phyloP scores from a whole-genome alignment of 2,113 vertebrate genomes.

The Notarius lentiginosus region DNA sequence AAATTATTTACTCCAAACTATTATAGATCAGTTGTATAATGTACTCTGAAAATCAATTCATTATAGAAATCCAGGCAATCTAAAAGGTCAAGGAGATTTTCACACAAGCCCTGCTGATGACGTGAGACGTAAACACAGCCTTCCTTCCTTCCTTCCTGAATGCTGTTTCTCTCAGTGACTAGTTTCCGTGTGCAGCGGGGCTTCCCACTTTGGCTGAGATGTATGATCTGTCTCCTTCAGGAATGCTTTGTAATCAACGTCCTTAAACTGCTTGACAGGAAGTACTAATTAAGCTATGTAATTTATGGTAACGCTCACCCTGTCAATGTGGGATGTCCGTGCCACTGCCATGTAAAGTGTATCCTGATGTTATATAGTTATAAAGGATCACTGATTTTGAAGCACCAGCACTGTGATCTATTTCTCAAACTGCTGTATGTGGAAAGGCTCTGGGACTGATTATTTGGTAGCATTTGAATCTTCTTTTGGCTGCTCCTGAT shows the following conservation, averaged over 20 bases:
- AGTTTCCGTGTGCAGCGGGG: neutral
- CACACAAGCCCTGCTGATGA: neutral
- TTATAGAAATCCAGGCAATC: neutral
- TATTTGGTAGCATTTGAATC: neutral
- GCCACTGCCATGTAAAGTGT: neutral
- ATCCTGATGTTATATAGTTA: neutral
- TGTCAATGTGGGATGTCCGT: neutral
- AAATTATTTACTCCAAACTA: neutral
- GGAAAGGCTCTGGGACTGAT: neutral
- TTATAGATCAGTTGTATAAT: neutral
- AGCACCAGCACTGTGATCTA: neutral
- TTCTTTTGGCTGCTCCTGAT: too few species aligned
- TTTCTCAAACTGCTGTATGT: neutral
- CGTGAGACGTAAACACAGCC: slow-evolving; percentile 12
- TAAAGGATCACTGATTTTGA: neutral
- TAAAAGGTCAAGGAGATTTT: slow-evolving; percentile 5
- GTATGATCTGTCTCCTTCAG: slow-evolving; percentile 1
- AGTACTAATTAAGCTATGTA: neutral
- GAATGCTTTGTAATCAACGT: slow-evolving; percentile 7
- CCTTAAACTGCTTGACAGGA: slow-evolving; percentile 14
- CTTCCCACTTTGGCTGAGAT: slow-evolving; percentile 3
- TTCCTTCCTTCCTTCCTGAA: slow-evolving; percentile 28
- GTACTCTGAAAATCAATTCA: neutral
- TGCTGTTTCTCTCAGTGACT: neutral
- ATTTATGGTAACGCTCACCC: neutral